Evolutionary conservation across 2,113 vertebrate species (phyloP), one percentile per base, ranked within the genome.

Genomic region (Pangasianodon gigas): DNA sequence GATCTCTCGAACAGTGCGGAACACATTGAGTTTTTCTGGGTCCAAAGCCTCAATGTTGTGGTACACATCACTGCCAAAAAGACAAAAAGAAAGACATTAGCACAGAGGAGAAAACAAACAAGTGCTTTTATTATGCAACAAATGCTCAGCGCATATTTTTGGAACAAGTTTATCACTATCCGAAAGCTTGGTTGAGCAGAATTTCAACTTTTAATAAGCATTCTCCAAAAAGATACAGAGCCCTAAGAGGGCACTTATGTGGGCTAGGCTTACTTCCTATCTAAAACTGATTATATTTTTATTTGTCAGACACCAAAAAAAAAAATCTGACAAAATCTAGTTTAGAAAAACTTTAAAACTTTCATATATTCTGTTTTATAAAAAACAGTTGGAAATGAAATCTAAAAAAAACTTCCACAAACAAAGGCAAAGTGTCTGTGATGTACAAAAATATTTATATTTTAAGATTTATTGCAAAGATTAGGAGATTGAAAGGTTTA

Each of bases 21-120:
- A 99, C n/a, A 99, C 96, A 44, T 97, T 98, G 85, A 99, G 95
- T 92, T 99, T 99, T 92, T 99, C 97, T 19, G 98, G 98, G 87
- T 99, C 98, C 95, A 99, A 94, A 6, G 98, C 97, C 60, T 97
- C 97, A 0, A 99, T 98, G 60, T 97, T 97, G 94, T 99, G 98
- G 93, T 99, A 99, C 0, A 97, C 97, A 79, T 99, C 98, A 86
- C 98, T 99, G 94, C 95, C 88, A 94, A 90, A 65, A 37, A 84
- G 4, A 81, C 29, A 14, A 74, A 74, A 51, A 13, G 2, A 56
- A 10, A 65, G 3, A 6, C 4, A 16, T 52, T 48, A 67, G 87
- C 29, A 14, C 9, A 32, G 75, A 62, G 5, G 26, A 2, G 1
- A 3, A 75, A 75, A 0, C 75, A 52, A 52, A 52, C 26, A 54